Evolutionary conservation across 2,113 vertebrate species (phyloP).

Genomic region (Danionella cerebrum): DNA sequence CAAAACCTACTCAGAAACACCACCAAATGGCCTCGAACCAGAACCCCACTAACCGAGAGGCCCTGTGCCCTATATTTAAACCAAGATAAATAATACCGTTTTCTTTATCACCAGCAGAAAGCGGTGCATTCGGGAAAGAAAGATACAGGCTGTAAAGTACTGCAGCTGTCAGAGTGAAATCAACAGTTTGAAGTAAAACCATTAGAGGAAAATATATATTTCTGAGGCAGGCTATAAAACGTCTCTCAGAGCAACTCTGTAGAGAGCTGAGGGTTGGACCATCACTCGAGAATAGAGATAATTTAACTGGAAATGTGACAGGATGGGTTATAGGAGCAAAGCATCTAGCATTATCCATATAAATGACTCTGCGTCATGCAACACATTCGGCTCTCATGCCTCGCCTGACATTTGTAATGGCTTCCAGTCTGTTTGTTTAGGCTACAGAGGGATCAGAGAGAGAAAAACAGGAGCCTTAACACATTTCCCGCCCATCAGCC

Average conservation of each 20-base stretch:
- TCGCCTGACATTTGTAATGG: slow-evolving; percentile 49
- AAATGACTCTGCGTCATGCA: slow-evolving; percentile 37
- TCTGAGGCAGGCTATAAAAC: slow-evolving; percentile 9
- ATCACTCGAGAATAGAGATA: slow-evolving; percentile 8
- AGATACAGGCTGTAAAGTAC: neutral
- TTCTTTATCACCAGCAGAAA: slow-evolving; percentile 27
- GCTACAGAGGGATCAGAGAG: slow-evolving; percentile 24
- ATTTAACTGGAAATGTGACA: slow-evolving; percentile 42
- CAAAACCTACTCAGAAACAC: too few species aligned
- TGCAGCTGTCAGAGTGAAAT: slow-evolving; percentile 5
- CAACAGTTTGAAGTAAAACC: slow-evolving; percentile 14
- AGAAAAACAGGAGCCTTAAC: slow-evolving; percentile 25
- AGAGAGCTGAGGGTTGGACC: neutral
- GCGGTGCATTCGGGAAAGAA: neutral
- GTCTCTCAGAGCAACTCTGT: slow-evolving; percentile 12
- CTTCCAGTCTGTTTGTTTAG: slow-evolving; percentile 48
- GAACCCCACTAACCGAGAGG: too few species aligned
- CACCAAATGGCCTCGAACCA: too few species aligned
- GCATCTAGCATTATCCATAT: slow-evolving; percentile 27
- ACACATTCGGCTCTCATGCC: slow-evolving; percentile 9
- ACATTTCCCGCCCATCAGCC: slow-evolving; percentile 32
- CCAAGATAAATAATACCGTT: too few species aligned
- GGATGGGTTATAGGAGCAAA: slow-evolving; percentile 32
- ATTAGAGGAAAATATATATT: neutral
- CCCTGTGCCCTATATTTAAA: too few species aligned